Evolutionary conservation across 2,797 vertebrate genomes (phyloP).

Genomic region (Tapera naevia): DNA sequence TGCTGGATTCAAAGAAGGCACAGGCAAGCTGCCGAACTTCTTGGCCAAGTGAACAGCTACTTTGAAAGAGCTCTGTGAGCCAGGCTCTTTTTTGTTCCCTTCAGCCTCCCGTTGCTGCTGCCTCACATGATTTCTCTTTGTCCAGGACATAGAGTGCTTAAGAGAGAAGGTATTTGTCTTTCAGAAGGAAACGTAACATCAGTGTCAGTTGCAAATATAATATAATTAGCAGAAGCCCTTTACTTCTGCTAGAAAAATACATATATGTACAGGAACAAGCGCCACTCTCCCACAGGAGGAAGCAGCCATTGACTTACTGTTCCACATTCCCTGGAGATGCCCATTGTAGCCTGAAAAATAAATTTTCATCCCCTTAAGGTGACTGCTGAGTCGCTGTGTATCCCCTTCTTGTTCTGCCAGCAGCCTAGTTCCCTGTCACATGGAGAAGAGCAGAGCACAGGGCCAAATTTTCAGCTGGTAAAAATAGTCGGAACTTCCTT

Average conservation of each 20-base stretch:
- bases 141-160: constrained; percentile 46
- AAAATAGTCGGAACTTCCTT: not conserved
- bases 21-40: constrained; percentile 4
- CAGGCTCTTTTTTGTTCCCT: constrained; percentile 5
- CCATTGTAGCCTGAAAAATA: not conserved
- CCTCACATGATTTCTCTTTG: constrained; percentile 46
- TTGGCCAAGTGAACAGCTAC: not conserved
- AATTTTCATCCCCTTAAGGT: not conserved
- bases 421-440: not conserved
- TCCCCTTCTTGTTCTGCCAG: not conserved
- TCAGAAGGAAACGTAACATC: not conserved
- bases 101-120: not conserved
- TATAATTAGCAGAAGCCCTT: not conserved
- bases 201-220: not conserved
- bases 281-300: not conserved
- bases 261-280: not conserved
- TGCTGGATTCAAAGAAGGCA: not conserved
- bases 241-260: not conserved
- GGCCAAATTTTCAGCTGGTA: not conserved
- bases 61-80: constrained; percentile 43
- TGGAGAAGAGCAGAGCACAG: not conserved
- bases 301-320: not conserved
- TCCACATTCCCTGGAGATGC: not conserved
- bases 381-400: fast-evolving
- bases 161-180: not conserved